Evolutionary conservation across 2,797 vertebrate species (phyloP).

Genomic region (Typhlichthys subterraneus): DNA sequence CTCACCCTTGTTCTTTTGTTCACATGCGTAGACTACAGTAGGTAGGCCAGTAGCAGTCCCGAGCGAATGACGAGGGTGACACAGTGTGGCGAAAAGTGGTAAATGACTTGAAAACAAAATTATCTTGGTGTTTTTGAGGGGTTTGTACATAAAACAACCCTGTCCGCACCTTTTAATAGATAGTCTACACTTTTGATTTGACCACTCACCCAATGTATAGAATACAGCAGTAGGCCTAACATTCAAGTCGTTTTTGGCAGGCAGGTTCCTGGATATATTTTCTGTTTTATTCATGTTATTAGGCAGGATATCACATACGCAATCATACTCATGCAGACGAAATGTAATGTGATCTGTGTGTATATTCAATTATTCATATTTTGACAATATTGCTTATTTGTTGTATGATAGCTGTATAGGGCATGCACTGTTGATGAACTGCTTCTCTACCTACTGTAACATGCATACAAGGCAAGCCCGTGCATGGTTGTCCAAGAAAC

Average conservation of each 20-base stretch:
- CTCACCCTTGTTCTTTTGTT: slow-evolving; percentile 31
- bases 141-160: background rate
- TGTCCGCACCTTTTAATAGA: too few species aligned
- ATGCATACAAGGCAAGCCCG: slow-evolving; percentile 78
- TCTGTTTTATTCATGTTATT: background rate
- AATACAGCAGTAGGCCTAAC: too few species aligned
- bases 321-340: too few species aligned
- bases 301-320: too few species aligned
- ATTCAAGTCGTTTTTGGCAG: background rate
- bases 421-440: slow-evolving; percentile 38
- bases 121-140: too few species aligned
- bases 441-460: slow-evolving; percentile 58
- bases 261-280: background rate
- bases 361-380: too few species aligned
- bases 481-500: slow-evolving; percentile 84
- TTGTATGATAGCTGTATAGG: background rate
- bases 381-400: too few species aligned
- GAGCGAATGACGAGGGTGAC: slow-evolving; percentile 55
- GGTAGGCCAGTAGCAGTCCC: background rate
- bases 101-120: background rate
- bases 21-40: background rate
- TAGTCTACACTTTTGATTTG: background rate
- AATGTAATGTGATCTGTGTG: too few species aligned
- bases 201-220: background rate
- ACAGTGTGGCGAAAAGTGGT: slow-evolving; percentile 60